Evolutionary conservation across 2,113 vertebrate species (phyloP).

Genomic region (Dipodomys ordii): DNA sequence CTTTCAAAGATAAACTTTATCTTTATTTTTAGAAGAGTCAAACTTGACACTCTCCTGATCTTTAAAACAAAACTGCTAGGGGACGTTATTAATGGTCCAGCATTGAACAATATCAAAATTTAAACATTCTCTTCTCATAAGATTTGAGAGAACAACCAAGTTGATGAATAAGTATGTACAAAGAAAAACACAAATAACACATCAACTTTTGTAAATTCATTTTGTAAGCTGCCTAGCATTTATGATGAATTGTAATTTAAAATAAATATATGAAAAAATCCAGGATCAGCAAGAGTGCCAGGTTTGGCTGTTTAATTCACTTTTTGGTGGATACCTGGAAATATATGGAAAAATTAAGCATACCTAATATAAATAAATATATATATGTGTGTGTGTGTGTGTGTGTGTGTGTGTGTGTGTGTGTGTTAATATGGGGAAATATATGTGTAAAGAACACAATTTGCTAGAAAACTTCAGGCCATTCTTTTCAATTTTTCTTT

Average conservation of each 20-base stretch:
- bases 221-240: background rate
- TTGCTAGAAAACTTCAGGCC: background rate
- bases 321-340: background rate
- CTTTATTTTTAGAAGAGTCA: background rate
- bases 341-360: background rate
- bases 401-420: no score
- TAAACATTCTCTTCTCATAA: background rate
- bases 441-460: background rate
- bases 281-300: background rate
- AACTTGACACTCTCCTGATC: background rate
- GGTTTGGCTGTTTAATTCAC: background rate
- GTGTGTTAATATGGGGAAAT: background rate
- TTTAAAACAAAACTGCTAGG: background rate
- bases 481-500: background rate
- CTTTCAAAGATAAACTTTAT: background rate
- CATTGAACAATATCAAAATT: background rate
- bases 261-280: background rate
- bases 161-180: background rate
- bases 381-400: no score
- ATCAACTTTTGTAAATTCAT: background rate
- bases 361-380: background rate
- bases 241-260: conserved; percentile 5
- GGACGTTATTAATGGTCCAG: background rate
- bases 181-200: background rate
- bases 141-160: background rate